Percentiles rank a stretch among this genome's conserved stretches.
Evolutionary conservation across 1,140 invertebrate genomes (phyloP).

Genomic region (Rhagoletis zephyria): DNA sequence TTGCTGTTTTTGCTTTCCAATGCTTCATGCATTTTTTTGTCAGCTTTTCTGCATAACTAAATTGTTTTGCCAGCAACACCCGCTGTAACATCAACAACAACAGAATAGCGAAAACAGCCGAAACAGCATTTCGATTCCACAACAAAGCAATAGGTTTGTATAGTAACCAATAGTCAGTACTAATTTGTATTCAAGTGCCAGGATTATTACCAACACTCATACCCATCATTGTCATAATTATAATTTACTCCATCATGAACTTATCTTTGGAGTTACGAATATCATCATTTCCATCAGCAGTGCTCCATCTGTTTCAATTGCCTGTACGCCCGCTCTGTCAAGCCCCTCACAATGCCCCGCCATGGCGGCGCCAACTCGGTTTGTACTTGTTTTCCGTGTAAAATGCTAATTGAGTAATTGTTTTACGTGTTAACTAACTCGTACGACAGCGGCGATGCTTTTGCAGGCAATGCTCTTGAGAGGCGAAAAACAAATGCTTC

Average conservation of each 20-base stretch:
- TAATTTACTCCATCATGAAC: conserved; percentile 30
- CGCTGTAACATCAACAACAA: neutral
- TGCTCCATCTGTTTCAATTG: neutral
- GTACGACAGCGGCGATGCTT: neutral
- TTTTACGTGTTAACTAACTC: conserved; percentile 37
- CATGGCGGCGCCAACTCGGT: neutral
- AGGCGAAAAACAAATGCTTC: neutral
- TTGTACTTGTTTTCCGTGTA: conserved; percentile 23
- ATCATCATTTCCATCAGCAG: neutral
- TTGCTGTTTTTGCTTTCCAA: neutral
- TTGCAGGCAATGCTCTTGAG: neutral
- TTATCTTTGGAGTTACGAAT: neutral
- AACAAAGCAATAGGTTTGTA: neutral
- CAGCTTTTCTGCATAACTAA: neutral
- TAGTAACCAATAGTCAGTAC: too few relatives aligned
- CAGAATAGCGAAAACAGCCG: neutral
- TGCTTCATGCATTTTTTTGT: neutral
- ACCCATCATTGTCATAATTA: neutral
- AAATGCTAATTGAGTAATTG: conserved; percentile 47
- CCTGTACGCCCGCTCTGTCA: neutral
- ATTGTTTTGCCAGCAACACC: too few relatives aligned
- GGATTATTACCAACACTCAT: neutral
- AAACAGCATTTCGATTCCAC: neutral
- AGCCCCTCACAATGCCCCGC: neutral
- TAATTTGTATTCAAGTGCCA: too few relatives aligned